Conservation (phyloP, 2,888 invertebrate species). For the Polia nebulosa region DNA sequence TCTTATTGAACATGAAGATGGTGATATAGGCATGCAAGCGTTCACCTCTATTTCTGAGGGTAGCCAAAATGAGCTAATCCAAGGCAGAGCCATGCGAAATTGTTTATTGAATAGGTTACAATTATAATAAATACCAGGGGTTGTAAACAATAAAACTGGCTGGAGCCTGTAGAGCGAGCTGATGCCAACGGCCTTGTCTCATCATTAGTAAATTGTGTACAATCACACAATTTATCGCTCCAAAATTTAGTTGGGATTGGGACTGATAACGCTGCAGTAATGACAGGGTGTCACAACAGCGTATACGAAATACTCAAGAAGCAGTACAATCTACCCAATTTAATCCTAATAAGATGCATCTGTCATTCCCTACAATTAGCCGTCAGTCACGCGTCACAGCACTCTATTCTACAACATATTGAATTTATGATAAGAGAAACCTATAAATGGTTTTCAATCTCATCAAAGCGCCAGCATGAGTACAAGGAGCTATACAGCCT, state of each 20-base stretch:
- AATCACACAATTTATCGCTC: slow-evolving; percentile 35
- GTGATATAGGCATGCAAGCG: too few relatives aligned
- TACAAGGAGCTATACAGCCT: slow-evolving; percentile 64
- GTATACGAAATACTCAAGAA: slow-evolving; percentile 65
- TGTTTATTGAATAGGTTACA: too few relatives aligned
- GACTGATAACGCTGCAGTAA: slow-evolving; percentile 72
- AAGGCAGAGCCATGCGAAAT: too few relatives aligned
- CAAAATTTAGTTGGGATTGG: slow-evolving; percentile 68
- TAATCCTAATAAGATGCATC: slow-evolving; percentile 64
- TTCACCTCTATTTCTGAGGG: too few relatives aligned
- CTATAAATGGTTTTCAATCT: slow-evolving; percentile 69
- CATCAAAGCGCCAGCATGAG: slow-evolving; percentile 58
- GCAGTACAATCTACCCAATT: slow-evolving; percentile 57
- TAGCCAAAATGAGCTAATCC: too few relatives aligned
- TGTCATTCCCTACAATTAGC: slow-evolving; percentile 70
- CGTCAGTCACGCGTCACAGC: slow-evolving; percentile 65
- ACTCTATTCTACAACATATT: slow-evolving; percentile 68
- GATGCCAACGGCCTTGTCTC: slow-evolving; percentile 59
- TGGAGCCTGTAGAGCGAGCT: slow-evolving; percentile 43
- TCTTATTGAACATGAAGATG: too few relatives aligned
- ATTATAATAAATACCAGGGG: neutral
- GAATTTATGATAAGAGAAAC: slow-evolving; percentile 71
- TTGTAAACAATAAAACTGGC: too few relatives aligned
- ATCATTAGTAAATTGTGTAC: slow-evolving; percentile 49
- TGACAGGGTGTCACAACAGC: slow-evolving; percentile 70